These are phyloP conservation scores for Xylota segnis DNA, from an alignment of 2,888 invertebrate species.

Conservation along the genomic window DNA sequence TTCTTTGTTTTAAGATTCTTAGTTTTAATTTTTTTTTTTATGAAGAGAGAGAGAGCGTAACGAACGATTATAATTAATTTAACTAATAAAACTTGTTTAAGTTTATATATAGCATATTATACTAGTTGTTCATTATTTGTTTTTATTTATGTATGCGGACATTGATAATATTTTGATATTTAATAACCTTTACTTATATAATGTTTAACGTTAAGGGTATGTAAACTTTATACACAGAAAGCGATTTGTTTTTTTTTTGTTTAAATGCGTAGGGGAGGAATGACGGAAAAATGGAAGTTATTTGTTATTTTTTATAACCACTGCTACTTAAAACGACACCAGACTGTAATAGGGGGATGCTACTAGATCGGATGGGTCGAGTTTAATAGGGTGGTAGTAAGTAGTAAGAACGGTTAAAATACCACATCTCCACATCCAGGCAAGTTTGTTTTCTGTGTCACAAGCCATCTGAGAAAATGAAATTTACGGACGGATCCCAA, in stretches of 20 bases:
- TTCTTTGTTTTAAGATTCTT: not conserved
- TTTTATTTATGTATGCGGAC: conserved; percentile 49
- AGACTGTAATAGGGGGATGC: not conserved
- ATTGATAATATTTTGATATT: conserved; percentile 51
- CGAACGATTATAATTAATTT: conserved; percentile 54
- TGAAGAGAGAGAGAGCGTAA: conserved; percentile 38
- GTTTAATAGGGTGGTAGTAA: too few relatives aligned
- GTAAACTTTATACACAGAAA: conserved; percentile 54
- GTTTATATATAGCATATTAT: conserved; percentile 39
- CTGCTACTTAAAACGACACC: not conserved
- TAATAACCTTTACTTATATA: conserved; percentile 33
- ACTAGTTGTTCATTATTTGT: conserved; percentile 10
- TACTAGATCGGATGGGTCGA: not conserved
- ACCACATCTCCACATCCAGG: too few relatives aligned
- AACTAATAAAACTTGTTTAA: conserved; percentile 54
- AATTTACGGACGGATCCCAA: too few relatives aligned
- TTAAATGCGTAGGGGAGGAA: not conserved
- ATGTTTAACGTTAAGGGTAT: conserved; percentile 33
- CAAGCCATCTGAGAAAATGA: too few relatives aligned
- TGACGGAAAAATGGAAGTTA: conserved; percentile 10
- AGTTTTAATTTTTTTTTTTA: conserved; percentile 23
- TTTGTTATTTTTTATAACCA: conserved; percentile 4
- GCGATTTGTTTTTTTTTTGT: conserved; percentile 4
- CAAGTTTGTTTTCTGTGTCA: too few relatives aligned
- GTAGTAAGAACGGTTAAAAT: too few relatives aligned